Conservation (phyloP, 2,113 vertebrate genomes). For the Enhydra lutris region DNA sequence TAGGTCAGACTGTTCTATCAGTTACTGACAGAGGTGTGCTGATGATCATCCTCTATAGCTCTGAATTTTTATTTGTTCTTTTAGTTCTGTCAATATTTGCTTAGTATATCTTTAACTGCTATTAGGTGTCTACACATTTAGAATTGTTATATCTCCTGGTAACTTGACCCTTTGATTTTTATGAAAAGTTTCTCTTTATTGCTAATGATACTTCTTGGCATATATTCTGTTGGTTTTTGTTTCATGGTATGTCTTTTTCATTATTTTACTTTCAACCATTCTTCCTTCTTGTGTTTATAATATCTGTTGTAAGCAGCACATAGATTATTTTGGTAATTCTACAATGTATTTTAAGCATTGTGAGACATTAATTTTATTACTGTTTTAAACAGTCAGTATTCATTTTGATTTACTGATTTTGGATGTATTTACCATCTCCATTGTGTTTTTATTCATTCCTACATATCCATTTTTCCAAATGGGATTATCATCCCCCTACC, state of each 20-base stretch:
- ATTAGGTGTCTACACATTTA: not conserved
- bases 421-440: not conserved
- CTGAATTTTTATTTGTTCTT: not conserved
- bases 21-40: not conserved
- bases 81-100: not conserved
- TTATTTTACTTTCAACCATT: not conserved
- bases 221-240: not conserved
- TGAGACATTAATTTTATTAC: not conserved
- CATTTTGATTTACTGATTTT: not conserved
- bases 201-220: not conserved
- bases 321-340: not conserved
- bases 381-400: not conserved
- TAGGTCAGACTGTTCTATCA: not conserved
- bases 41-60: not conserved
- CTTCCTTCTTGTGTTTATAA: not conserved
- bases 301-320: not conserved
- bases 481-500: not conserved
- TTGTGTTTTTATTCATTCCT: not conserved
- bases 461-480: not conserved
- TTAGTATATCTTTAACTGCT: not conserved
- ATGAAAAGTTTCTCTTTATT: not conserved
- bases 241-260: not conserved
- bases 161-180: not conserved
- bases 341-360: not conserved
- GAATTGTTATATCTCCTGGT: not conserved